Conservation (phyloP, 2,113 vertebrate genomes). For the Ariopsis seemanni region DNA sequence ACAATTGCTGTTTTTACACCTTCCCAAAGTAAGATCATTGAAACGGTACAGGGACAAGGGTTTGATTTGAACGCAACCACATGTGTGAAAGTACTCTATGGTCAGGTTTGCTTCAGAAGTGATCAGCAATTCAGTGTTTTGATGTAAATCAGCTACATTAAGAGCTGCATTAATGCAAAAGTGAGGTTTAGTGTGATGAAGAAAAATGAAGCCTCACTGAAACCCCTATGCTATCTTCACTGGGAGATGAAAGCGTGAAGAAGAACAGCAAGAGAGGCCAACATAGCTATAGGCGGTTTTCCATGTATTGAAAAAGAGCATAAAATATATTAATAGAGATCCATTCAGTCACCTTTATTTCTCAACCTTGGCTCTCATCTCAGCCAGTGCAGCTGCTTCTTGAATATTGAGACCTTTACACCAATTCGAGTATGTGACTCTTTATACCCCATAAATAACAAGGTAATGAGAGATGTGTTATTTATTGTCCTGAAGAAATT, state of each 20-base stretch:
- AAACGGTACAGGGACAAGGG: background rate
- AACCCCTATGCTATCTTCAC: background rate
- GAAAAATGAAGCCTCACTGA: background rate
- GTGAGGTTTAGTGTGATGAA: background rate
- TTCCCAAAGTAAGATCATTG: background rate
- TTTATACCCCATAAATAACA: background rate
- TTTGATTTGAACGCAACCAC: background rate
- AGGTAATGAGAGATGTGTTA: constrained; percentile 6
- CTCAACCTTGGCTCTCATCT: background rate
- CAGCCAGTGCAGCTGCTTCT: background rate
- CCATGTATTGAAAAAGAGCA: no score
- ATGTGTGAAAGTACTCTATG: background rate
- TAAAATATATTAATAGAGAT: background rate
- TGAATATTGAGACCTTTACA: background rate
- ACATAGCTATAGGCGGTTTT: background rate
- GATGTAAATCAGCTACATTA: background rate
- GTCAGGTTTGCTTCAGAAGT: background rate
- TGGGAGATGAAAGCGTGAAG: background rate
- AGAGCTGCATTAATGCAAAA: background rate
- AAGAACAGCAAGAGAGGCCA: background rate
- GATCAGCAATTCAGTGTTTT: background rate
- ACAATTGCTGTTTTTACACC: background rate
- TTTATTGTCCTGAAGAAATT: constrained; percentile 76
- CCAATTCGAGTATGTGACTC: background rate
- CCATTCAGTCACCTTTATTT: background rate